Evolutionary conservation across 1,140 invertebrate genomes (phyloP).

Genomic region (Lepidurus arcticus): DNA sequence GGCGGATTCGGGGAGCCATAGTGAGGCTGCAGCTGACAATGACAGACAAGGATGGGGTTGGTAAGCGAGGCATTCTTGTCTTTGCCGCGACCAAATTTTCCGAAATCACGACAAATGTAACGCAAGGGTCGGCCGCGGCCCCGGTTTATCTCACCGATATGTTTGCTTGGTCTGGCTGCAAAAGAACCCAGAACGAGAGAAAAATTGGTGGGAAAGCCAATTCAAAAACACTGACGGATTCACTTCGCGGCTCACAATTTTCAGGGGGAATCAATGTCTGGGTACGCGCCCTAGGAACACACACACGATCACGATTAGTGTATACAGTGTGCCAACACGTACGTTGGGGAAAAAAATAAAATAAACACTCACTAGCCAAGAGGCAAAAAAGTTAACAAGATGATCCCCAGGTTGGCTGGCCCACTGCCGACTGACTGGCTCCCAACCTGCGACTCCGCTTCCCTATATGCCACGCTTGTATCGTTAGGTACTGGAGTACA

Average conservation of each 20-base stretch:
- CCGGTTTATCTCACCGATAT: neutral
- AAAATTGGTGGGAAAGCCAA: too few relatives aligned
- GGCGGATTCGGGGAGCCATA: neutral
- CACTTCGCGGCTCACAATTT: too few relatives aligned
- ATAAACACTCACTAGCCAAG: neutral
- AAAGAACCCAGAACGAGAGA: too few relatives aligned
- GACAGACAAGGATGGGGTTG: neutral
- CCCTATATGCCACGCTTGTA: neutral
- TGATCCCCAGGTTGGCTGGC: conserved; percentile 7
- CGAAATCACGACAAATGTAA: neutral
- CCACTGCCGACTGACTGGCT: conserved; percentile 5
- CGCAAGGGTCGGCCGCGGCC: neutral
- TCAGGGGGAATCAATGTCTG: too few relatives aligned
- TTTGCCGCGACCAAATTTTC: neutral
- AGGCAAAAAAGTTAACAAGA: neutral
- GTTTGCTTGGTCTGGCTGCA: too few relatives aligned
- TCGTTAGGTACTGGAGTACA: neutral
- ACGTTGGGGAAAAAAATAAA: neutral
- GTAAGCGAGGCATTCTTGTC: neutral
- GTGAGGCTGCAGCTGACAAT: conserved; percentile 1
- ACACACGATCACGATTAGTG: too few relatives aligned
- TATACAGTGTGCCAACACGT: too few relatives aligned
- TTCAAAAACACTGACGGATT: too few relatives aligned
- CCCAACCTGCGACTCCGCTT: neutral
- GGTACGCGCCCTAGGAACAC: too few relatives aligned